These are phyloP conservation scores for Bruchidius siliquastri DNA, from an alignment of 2,888 invertebrate species.

Conservation along the genomic window DNA sequence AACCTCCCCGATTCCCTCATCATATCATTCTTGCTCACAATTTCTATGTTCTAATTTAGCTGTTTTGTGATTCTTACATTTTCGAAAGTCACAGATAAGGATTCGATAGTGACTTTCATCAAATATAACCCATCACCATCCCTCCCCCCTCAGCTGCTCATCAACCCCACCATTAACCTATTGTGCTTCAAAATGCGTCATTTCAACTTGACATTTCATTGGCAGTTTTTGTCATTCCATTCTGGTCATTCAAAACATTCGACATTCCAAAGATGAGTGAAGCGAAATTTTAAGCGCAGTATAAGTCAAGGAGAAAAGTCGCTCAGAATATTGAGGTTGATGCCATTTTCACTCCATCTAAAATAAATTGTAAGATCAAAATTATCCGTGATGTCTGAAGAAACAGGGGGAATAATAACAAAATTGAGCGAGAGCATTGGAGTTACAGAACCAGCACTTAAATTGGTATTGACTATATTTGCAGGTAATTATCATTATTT, in stretches of 20 bases:
- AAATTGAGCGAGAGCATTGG: conserved; percentile 34
- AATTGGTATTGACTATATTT: conserved; percentile 41
- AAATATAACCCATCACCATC: too few species aligned
- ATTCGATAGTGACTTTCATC: too few species aligned
- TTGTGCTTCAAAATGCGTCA: not conserved
- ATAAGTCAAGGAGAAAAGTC: not conserved
- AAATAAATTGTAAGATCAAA: not conserved
- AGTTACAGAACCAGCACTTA: conserved; percentile 39
- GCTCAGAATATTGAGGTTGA: not conserved
- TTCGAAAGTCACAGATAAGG: too few species aligned
- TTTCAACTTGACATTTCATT: not conserved
- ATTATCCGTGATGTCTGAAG: conserved; percentile 3
- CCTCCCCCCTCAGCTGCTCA: not conserved
- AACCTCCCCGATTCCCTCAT: too few species aligned
- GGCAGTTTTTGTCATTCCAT: not conserved
- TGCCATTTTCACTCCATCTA: not conserved
- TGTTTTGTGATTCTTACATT: too few species aligned
- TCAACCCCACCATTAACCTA: not conserved
- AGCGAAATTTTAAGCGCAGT: not conserved
- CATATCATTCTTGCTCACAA: too few species aligned
- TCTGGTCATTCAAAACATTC: not conserved
- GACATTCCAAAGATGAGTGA: not conserved
- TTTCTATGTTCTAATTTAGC: too few species aligned
- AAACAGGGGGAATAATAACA: conserved; percentile 21
- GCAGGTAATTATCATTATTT: conserved; percentile 34